Evolutionary conservation across 2,888 invertebrate species (phyloP).

Genomic region (Scelioninae gen. 2): DNA sequence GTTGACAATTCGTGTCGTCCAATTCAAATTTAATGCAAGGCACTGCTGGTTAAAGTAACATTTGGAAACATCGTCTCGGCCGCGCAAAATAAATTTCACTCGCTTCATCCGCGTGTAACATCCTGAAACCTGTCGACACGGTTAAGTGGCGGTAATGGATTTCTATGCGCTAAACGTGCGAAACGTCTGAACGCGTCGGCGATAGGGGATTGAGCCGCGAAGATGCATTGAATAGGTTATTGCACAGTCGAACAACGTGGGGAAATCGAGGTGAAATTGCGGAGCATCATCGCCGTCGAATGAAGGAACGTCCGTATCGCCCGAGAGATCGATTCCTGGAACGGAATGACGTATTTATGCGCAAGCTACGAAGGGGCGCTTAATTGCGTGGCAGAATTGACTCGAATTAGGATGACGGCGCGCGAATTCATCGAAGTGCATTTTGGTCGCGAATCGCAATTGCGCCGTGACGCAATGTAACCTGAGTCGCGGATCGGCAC

Average conservation of each 20-base stretch:
- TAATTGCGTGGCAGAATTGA: slow-evolving; percentile 23
- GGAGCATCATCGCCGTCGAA: slow-evolving; percentile 23
- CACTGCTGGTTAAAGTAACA: no score
- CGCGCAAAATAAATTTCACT: slow-evolving; percentile 8
- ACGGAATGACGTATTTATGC: slow-evolving; percentile 49
- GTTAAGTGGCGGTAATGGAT: slow-evolving; percentile 40
- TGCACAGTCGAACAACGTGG: slow-evolving; percentile 53
- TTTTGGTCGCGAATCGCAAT: slow-evolving; percentile 25
- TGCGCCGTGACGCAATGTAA: slow-evolving; percentile 30
- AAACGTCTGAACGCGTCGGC: slow-evolving; percentile 13
- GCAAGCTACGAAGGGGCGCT: slow-evolving; percentile 36
- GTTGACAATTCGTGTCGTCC: no score
- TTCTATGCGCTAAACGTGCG: slow-evolving; percentile 15
- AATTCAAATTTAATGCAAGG: no score
- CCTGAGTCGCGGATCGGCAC: background rate
- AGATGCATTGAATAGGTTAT: slow-evolving; percentile 55
- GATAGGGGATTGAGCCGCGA: slow-evolving; percentile 36
- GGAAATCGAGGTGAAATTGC: slow-evolving; percentile 54
- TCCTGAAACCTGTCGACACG: slow-evolving; percentile 42
- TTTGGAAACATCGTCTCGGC: no score
- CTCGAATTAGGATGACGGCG: slow-evolving; percentile 43
- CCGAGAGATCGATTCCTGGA: slow-evolving; percentile 43
- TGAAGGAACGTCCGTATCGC: slow-evolving; percentile 39
- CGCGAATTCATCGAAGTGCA: slow-evolving; percentile 16
- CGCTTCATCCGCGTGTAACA: slow-evolving; percentile 20